Conservation (phyloP, 2,113 vertebrate species). For the Empidonax traillii region DNA sequence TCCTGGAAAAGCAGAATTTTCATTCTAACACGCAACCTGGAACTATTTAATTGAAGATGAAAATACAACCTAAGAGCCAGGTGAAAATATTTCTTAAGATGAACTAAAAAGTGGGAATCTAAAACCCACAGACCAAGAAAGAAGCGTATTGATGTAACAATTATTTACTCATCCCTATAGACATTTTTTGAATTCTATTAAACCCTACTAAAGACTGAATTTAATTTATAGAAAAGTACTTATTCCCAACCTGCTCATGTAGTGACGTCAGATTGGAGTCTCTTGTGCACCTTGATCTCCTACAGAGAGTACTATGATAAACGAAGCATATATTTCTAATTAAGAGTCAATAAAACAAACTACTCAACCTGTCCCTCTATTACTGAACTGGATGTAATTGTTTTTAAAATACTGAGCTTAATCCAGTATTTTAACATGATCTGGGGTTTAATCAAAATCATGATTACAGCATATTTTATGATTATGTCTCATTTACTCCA, state of each 20-base stretch:
- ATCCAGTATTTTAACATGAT: constrained; percentile 22
- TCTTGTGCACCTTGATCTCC: background rate
- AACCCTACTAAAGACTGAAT: background rate
- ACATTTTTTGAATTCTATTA: background rate
- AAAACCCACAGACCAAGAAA: background rate
- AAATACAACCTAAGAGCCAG: background rate
- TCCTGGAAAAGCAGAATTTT: background rate
- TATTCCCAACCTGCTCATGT: background rate
- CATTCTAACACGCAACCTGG: background rate
- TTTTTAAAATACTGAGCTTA: constrained; percentile 1
- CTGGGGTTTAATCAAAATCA: constrained; percentile 23
- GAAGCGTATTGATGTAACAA: background rate
- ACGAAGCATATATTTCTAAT: constrained; percentile 31
- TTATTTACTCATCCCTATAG: background rate
- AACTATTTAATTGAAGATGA: background rate
- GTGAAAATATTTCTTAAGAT: background rate
- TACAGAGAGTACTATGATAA: background rate
- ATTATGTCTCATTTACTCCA: background rate
- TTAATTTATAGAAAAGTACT: background rate
- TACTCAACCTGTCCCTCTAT: background rate
- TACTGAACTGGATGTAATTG: background rate
- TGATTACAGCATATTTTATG: background rate
- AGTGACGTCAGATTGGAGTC: background rate
- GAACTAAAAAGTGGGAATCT: background rate
- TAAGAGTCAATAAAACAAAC: constrained; percentile 21